Evolutionary conservation across 2,797 vertebrate genomes (phyloP).

Genomic region (Etheostoma nigrum): DNA sequence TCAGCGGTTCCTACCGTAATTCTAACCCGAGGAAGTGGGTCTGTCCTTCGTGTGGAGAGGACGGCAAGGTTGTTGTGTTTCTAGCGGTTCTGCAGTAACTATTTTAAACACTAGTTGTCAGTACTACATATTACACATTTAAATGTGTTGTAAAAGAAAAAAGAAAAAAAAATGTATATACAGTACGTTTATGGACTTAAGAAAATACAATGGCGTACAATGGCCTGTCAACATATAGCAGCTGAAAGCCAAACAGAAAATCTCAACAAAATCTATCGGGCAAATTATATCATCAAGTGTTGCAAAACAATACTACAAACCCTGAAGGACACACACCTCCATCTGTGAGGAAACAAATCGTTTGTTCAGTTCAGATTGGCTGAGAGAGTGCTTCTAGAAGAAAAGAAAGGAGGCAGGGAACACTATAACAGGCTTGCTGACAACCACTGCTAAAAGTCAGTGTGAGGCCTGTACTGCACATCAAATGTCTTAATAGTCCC

Average conservation of each 20-base stretch:
- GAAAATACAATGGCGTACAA: background rate
- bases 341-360: slow-evolving; percentile 36
- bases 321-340: slow-evolving; percentile 14
- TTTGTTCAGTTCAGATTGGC: slow-evolving; percentile 5
- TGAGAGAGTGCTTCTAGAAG: background rate
- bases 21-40: too few species aligned
- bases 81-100: too few species aligned
- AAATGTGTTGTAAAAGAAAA: too few species aligned
- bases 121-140: too few species aligned
- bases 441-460: background rate
- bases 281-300: slow-evolving; percentile 4
- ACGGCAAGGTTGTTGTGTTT: too few species aligned
- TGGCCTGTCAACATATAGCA: background rate
- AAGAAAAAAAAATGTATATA: too few species aligned
- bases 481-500: slow-evolving; percentile 9
- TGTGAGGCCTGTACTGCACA: background rate
- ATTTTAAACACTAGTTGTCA: too few species aligned
- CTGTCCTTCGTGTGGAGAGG: too few species aligned
- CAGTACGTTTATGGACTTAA: background rate
- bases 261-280: background rate
- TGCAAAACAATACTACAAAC: slow-evolving; percentile 12
- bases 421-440: background rate
- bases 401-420: background rate
- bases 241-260: slow-evolving; percentile 10
- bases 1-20: too few species aligned